These are phyloP conservation scores for Dasyurus viverrinus DNA, from an alignment of 2,113 vertebrate species.

Conservation along the genomic window DNA sequence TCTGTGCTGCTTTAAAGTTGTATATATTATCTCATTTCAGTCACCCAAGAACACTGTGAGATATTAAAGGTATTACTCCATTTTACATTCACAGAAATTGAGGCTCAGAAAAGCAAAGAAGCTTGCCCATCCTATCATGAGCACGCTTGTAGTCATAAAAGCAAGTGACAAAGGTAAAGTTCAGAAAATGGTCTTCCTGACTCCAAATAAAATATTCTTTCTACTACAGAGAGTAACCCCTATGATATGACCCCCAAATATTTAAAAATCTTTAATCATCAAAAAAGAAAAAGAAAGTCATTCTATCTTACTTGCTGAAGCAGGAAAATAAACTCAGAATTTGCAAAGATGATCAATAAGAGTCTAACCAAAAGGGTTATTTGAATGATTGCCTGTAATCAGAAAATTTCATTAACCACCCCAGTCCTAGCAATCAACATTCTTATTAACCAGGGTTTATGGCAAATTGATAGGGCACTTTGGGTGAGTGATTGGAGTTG, in stretches of 20 bases:
- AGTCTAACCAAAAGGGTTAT: conserved; percentile 45
- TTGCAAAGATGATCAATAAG: conserved; percentile 43
- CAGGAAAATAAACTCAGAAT: conserved; percentile 18
- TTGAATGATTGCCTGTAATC: conserved; percentile 57
- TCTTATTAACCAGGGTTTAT: conserved; percentile 36
- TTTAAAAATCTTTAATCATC: background rate
- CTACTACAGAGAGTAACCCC: background rate
- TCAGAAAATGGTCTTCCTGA: background rate
- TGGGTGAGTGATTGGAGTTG: background rate
- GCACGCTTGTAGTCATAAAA: background rate
- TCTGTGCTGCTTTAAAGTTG: background rate
- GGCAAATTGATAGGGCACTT: conserved; percentile 35
- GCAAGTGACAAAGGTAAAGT: background rate
- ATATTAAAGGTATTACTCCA: background rate
- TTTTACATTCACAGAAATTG: background rate
- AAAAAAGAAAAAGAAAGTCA: background rate
- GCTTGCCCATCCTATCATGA: background rate
- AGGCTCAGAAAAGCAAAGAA: background rate
- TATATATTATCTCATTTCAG: background rate
- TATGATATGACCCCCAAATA: background rate
- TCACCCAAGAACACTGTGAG: background rate
- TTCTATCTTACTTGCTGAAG: conserved; percentile 28
- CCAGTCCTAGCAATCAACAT: conserved; percentile 1
- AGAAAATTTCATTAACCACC: conserved; percentile 53
- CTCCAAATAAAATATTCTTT: background rate